phyloP scores from a whole-genome alignment of 2,797 vertebrate genomes.

The Leontopithecus rosalia region DNA sequence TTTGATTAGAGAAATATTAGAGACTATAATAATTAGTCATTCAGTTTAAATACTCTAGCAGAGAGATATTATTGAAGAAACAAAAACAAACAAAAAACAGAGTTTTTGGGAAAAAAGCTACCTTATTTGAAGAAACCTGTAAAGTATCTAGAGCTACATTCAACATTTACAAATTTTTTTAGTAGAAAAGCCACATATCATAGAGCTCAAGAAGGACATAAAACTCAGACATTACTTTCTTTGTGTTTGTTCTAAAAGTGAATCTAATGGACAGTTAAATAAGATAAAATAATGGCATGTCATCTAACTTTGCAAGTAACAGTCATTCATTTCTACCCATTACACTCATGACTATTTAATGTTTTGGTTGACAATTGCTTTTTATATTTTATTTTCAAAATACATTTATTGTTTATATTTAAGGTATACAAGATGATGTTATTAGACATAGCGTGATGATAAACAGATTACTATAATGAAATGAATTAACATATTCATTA shows the following conservation, averaged over 20 bases:
- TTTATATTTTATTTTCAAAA: neutral
- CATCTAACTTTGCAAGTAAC: neutral
- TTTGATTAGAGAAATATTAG: neutral
- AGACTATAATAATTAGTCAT: neutral
- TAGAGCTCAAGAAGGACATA: neutral
- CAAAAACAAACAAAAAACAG: neutral
- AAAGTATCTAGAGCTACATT: neutral
- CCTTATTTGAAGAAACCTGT: slow-evolving; percentile 12
- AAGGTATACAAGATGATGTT: neutral
- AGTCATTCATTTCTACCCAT: neutral
- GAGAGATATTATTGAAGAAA: neutral
- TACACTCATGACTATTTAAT: slow-evolving; percentile 1
- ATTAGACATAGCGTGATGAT: neutral
- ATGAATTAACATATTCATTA: neutral
- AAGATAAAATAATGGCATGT: slow-evolving; percentile 23
- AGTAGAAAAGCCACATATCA: neutral
- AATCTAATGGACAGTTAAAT: neutral
- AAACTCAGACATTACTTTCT: neutral
- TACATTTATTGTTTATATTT: neutral
- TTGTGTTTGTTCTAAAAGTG: neutral
- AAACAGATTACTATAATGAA: neutral
- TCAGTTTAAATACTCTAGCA: neutral
- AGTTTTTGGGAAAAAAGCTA: neutral
- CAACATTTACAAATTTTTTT: neutral
- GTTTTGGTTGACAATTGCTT: neutral